phyloP scores from a whole-genome alignment of 2,888 invertebrate species.

The Clusia tigrina region DNA sequence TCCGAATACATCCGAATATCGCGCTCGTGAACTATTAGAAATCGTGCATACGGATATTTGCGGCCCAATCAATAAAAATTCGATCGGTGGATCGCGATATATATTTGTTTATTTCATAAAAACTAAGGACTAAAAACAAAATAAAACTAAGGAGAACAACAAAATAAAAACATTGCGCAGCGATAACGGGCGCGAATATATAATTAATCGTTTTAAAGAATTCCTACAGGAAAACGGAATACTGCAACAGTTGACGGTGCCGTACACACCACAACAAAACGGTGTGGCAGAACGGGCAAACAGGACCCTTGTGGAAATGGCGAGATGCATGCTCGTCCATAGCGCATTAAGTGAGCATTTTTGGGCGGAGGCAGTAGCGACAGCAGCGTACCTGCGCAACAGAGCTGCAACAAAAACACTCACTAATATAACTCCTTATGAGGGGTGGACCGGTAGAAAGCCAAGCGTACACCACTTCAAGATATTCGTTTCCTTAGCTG shows the following conservation, averaged over 20 bases:
- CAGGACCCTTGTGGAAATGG: slow-evolving; percentile 27
- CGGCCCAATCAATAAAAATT: slow-evolving; percentile 21
- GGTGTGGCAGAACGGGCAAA: slow-evolving; percentile 28
- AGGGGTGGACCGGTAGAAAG: slow-evolving; percentile 28
- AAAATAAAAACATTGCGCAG: slow-evolving; percentile 26
- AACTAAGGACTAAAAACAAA: slow-evolving; percentile 26
- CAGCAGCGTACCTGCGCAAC: slow-evolving; percentile 31
- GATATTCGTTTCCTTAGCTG: slow-evolving; percentile 26
- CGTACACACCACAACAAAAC: slow-evolving; percentile 32
- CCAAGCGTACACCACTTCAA: slow-evolving; percentile 27
- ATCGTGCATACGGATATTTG: slow-evolving; percentile 12
- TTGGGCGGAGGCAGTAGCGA: slow-evolving; percentile 36
- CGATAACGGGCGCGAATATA: slow-evolving; percentile 29
- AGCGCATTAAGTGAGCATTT: slow-evolving; percentile 16
- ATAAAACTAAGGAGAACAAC: slow-evolving; percentile 29
- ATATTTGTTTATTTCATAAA: slow-evolving; percentile 26
- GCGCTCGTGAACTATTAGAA: slow-evolving; percentile 1
- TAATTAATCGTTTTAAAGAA: slow-evolving; percentile 21
- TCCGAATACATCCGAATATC: slow-evolving; percentile 5
- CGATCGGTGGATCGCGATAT: slow-evolving; percentile 25
- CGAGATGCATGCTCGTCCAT: slow-evolving; percentile 27
- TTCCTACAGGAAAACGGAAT: slow-evolving; percentile 28
- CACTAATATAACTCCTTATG: slow-evolving; percentile 26
- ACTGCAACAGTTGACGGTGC: slow-evolving; percentile 23
- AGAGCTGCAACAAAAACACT: neutral